Percentiles rank a stretch among this genome's conserved stretches.
These are phyloP conservation scores for Phragmatobia fuliginosa DNA, from an alignment of 2,888 invertebrate species.

Conservation along the genomic window DNA sequence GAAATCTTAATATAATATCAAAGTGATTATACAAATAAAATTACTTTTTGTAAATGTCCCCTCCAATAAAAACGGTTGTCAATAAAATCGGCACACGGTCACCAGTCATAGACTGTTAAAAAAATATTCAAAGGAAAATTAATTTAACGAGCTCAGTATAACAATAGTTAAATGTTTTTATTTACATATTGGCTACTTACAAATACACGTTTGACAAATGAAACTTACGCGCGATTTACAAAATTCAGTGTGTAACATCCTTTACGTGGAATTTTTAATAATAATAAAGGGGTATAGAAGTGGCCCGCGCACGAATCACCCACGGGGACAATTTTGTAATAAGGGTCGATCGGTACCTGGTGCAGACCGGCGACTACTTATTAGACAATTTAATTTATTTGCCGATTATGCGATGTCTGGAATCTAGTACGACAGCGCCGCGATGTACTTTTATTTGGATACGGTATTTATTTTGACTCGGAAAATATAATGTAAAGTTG, in stretches of 20 bases:
- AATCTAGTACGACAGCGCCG: slow-evolving; percentile 61
- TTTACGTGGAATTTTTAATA: slow-evolving; percentile 51
- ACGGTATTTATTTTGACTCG: slow-evolving; percentile 21
- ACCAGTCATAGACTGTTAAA: no score
- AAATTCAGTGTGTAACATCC: slow-evolving; percentile 18
- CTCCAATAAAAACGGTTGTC: no score
- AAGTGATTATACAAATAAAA: no score
- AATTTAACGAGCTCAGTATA: neutral
- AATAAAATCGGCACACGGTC: no score
- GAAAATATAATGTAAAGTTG: neutral
- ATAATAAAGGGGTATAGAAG: slow-evolving; percentile 64
- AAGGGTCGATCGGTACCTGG: slow-evolving; percentile 68
- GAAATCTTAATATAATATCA: no score
- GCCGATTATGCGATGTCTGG: slow-evolving; percentile 69
- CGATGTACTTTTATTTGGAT: slow-evolving; percentile 26
- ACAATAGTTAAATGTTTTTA: neutral
- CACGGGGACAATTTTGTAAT: slow-evolving; percentile 77
- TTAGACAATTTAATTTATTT: slow-evolving; percentile 80
- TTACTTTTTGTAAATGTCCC: no score
- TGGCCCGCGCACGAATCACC: slow-evolving; percentile 69
- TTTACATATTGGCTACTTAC: neutral
- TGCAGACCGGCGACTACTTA: slow-evolving; percentile 72
- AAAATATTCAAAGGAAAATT: no score
- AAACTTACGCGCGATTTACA: neutral
- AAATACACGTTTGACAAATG: neutral